phyloP scores from a whole-genome alignment of 2,113 vertebrate species.

The Bubalus kerabau region DNA sequence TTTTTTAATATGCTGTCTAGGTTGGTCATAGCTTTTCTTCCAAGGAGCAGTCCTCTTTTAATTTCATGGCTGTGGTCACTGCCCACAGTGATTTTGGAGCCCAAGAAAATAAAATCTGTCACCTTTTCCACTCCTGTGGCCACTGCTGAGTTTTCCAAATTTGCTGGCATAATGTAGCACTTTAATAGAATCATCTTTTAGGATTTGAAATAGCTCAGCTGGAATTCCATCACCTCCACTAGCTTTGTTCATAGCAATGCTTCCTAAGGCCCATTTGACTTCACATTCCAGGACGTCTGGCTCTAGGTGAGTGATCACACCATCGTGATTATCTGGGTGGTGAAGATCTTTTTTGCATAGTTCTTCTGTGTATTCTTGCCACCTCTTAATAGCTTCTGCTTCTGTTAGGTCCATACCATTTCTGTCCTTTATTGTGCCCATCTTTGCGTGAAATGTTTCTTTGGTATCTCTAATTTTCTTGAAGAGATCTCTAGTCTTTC shows the following conservation, averaged over 20 bases:
- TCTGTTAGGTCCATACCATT: background rate
- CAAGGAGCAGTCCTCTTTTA: background rate
- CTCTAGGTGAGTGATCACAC: background rate
- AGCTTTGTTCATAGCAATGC: background rate
- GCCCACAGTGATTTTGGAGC: background rate
- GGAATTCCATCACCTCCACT: background rate
- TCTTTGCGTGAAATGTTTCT: background rate
- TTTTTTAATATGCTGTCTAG: background rate
- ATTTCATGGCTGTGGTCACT: background rate
- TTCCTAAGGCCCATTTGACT: background rate
- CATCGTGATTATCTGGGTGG: rapidly evolving
- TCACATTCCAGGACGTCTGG: rapidly evolving
- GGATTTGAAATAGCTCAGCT: background rate
- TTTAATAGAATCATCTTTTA: background rate
- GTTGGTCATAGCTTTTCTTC: background rate
- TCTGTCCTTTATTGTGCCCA: background rate
- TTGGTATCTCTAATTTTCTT: background rate
- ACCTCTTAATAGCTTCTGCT: background rate
- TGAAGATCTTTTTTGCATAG: background rate
- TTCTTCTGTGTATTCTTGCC: background rate
- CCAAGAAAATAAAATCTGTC: background rate
- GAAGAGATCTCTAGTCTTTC: background rate
- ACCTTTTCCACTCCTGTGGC: background rate
- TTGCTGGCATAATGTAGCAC: background rate
- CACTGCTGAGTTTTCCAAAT: background rate